Percentiles rank a stretch among this genome's conserved stretches.
These are phyloP conservation scores for Ryuthela nishihirai DNA, from an alignment of 2,888 invertebrate species.

Conservation along the genomic window DNA sequence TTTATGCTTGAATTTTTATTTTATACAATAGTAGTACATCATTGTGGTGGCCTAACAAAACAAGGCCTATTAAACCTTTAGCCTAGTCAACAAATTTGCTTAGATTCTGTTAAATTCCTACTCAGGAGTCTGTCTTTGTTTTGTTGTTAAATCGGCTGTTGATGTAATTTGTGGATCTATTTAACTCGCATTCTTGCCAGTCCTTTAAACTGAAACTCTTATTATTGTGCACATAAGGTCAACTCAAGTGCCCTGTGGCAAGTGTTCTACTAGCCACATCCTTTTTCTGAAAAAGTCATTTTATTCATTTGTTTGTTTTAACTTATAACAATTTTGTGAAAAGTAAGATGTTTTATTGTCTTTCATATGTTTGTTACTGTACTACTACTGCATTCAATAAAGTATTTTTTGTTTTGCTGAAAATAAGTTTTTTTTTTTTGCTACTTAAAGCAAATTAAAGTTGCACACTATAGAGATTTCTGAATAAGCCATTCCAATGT, in stretches of 20 bases:
- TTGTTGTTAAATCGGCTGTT: conserved; percentile 36
- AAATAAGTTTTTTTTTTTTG: too few species aligned
- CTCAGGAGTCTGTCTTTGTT: conserved; percentile 30
- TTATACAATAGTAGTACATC: background rate
- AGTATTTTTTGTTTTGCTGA: conserved; percentile 39
- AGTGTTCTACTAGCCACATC: conserved; percentile 19
- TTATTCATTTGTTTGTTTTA: conserved; percentile 37
- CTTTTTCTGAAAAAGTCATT: conserved; percentile 31
- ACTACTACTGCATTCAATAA: conserved; percentile 40
- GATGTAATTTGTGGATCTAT: conserved; percentile 30
- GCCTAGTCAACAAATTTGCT: conserved; percentile 35
- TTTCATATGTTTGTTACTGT: conserved; percentile 41
- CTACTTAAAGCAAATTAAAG: too few species aligned
- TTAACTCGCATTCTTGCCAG: conserved; percentile 19
- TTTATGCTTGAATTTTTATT: background rate
- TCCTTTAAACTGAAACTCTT: background rate
- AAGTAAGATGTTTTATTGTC: conserved; percentile 40
- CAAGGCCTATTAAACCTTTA: conserved; percentile 1
- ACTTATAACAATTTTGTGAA: conserved; percentile 37
- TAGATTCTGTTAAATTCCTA: conserved; percentile 36
- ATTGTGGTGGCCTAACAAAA: background rate
- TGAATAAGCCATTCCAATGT: too few species aligned
- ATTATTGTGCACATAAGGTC: conserved; percentile 23
- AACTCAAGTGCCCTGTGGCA: conserved; percentile 25
- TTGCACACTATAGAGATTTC: too few species aligned